phyloP scores from a whole-genome alignment of 2,113 vertebrate species.

The Tupaia chinensis region DNA sequence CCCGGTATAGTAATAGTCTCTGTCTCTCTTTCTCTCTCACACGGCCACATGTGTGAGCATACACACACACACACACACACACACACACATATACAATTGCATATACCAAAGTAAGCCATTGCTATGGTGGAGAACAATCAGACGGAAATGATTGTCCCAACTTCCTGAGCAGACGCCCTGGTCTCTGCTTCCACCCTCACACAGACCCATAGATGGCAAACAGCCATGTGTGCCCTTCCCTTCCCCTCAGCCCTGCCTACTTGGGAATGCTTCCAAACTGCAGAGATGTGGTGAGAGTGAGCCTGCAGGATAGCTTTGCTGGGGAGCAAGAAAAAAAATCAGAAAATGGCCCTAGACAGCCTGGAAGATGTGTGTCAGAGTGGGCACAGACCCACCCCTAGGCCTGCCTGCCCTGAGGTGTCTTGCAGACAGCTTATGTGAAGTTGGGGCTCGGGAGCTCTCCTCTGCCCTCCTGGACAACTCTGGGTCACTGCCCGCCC shows the following conservation, averaged over 20 bases:
- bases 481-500: not conserved
- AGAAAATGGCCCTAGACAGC: not conserved
- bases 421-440: not conserved
- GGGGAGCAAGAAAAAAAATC: not conserved
- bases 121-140: not conserved
- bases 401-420: not conserved
- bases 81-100: not conserved
- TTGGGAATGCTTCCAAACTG: not conserved
- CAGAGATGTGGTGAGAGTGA: not conserved
- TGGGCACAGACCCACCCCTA: not conserved
- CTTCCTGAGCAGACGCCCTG: not conserved
- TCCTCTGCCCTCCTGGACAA: not conserved
- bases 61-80: not conserved
- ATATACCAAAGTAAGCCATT: not conserved
- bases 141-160: not conserved
- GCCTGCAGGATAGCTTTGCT: not conserved
- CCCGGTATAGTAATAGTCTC: not conserved
- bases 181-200: not conserved
- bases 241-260: not conserved
- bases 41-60: fast-evolving
- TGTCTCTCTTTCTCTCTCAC: not conserved
- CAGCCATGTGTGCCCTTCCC: not conserved
- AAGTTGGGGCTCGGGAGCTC: not conserved
- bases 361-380: not conserved
- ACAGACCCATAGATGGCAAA: not conserved